Base-by-base conservation (phyloP, 2,113 vertebrate genomes). In the Xenotilapia caudafasciata region DNA sequence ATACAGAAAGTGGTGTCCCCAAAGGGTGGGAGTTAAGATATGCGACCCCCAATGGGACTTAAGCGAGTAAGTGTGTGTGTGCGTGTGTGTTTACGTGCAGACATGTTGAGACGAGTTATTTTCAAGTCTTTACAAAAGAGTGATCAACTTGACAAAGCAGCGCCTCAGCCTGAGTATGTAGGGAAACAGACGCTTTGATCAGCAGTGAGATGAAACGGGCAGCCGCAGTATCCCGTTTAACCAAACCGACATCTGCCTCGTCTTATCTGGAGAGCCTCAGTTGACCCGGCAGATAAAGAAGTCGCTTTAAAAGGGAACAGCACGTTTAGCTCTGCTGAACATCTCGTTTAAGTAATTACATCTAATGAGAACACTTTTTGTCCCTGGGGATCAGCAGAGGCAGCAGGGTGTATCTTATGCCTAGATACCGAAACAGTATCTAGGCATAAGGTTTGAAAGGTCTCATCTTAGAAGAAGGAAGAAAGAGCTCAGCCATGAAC, bases 131-230 rank as follows among this genome's bases (percentile, higher is more conserved):
- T 87, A 81, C 33, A 77, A 49, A 82, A 83, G 17, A 19, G 26
- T 77, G 70, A 77, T 49, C 9, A 85, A 19, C 26, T 83, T 58
- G 47, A 90, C 77, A 84, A 90, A 91, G 51, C 77, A 79, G 80
- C 90, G 55, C 80, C 77, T 90, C 89, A 88, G 79, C 88, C 89
- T 51, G 75, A 42, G 86, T 77, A 86, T 77, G 80, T 47, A 55
- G 75, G 31, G 73, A 88, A 70, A 53, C 42, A 84, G 80, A 58
- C 23, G 84, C 65, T 90, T 91, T 92, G 84, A 86, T 85, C 58
- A 87, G 84, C 38, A 51, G 26, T 35, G 65, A 60, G 23, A 28
- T 15, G 21, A 68, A 81, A 82, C 55, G 11, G 92, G 15, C 1
- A 77, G 42, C 15, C 1, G 26, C 42, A 77, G 70, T 19, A 0